phyloP scores from a whole-genome alignment of 2,888 invertebrate species.

The Germaria angustata region DNA sequence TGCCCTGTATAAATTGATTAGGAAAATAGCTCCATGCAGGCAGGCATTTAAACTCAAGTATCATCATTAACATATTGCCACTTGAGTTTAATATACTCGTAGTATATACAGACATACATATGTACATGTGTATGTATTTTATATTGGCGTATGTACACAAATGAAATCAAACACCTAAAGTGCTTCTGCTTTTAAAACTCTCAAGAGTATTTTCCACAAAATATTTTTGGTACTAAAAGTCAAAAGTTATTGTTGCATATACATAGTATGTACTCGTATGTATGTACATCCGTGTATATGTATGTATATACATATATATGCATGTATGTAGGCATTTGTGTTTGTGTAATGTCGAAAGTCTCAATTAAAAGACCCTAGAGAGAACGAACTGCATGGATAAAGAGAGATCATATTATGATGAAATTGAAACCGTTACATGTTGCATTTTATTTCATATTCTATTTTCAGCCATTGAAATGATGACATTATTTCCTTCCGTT shows the following conservation, averaged over 20 bases:
- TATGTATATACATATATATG: no score
- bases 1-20: neutral
- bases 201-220: slow-evolving; percentile 38
- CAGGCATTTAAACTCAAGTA: slow-evolving; percentile 46
- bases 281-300: neutral
- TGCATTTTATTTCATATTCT: neutral
- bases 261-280: neutral
- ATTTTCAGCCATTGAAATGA: slow-evolving; percentile 43
- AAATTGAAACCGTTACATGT: slow-evolving; percentile 62
- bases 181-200: slow-evolving; percentile 61
- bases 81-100: slow-evolving; percentile 50
- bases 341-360: neutral
- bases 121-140: neutral
- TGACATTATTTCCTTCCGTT: slow-evolving; percentile 59
- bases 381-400: neutral
- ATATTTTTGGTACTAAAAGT: slow-evolving; percentile 58
- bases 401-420: slow-evolving; percentile 43
- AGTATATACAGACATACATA: neutral
- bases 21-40: neutral
- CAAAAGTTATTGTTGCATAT: slow-evolving; percentile 43
- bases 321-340: neutral
- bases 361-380: slow-evolving; percentile 42
- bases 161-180: slow-evolving; percentile 67
- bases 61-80: slow-evolving; percentile 53
- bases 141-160: slow-evolving; percentile 7